Percentiles rank a stretch among this genome's conserved stretches.
Evolutionary conservation across 2,888 invertebrate genomes (phyloP).

Genomic region (Agriopis aurantiaria): DNA sequence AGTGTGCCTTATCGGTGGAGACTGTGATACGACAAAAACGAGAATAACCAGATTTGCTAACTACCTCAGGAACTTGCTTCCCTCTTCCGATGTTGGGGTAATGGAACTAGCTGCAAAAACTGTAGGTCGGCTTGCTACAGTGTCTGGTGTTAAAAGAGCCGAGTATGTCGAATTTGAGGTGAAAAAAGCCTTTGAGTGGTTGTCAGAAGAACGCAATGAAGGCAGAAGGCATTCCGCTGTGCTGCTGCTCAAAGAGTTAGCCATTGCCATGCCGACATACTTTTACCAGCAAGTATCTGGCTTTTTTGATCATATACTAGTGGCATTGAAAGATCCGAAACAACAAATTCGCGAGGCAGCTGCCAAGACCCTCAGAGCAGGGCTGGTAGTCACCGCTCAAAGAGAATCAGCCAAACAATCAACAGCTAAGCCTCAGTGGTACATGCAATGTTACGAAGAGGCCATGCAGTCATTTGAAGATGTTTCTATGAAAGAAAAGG

Average conservation of each 20-base stretch:
- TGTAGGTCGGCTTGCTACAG: constrained; percentile 95
- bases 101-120: constrained; percentile 99
- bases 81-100: constrained; percentile 96
- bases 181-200: constrained; percentile 97
- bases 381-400: constrained; percentile 97
- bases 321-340: constrained; percentile 96
- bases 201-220: constrained; percentile 96
- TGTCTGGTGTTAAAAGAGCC: constrained; percentile 96
- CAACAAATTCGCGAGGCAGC: constrained; percentile 96
- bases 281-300: constrained; percentile 98
- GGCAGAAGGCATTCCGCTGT: constrained; percentile 97
- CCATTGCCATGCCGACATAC: constrained; percentile 98
- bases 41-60: constrained; percentile 97
- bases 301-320: constrained; percentile 97
- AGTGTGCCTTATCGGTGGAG: constrained; percentile 97
- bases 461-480: constrained; percentile 93
- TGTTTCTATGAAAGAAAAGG: constrained; percentile 88
- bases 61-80: constrained; percentile 95
- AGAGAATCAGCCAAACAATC: constrained; percentile 97
- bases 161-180: constrained; percentile 99
- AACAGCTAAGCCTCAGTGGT: constrained; percentile 95
- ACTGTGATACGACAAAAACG: constrained; percentile 96
- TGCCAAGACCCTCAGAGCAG: constrained; percentile 97
- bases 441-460: constrained; percentile 97
- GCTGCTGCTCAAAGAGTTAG: constrained; percentile 96